These are phyloP conservation scores for Oligia fasciuncula DNA, from an alignment of 2,888 invertebrate genomes.

Conservation along the genomic window DNA sequence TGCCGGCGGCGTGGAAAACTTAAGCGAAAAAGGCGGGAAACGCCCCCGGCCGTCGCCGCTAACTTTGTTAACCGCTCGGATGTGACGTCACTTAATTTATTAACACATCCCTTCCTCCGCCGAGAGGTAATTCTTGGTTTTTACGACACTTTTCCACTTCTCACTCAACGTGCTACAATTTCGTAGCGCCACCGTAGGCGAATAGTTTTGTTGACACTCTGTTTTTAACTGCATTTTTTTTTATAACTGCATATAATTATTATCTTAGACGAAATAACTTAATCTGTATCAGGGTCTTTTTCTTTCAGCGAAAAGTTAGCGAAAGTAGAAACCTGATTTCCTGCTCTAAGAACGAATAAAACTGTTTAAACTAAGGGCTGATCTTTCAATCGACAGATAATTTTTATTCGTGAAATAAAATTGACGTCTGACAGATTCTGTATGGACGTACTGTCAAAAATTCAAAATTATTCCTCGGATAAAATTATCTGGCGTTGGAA, in stretches of 20 bases:
- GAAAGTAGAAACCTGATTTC: background rate
- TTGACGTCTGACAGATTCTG: too few relatives aligned
- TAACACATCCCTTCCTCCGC: constrained; percentile 85
- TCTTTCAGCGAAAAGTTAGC: background rate
- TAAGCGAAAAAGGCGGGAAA: constrained; percentile 88
- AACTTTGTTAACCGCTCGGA: constrained; percentile 86
- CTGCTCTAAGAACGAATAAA: background rate
- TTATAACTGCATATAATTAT: background rate
- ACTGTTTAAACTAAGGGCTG: background rate
- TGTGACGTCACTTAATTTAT: constrained; percentile 90
- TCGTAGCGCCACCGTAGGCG: constrained; percentile 62
- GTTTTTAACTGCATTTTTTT: constrained; percentile 25
- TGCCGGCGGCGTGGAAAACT: constrained; percentile 90
- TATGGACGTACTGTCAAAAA: too few relatives aligned
- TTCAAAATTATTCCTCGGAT: too few relatives aligned
- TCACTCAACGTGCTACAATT: constrained; percentile 78
- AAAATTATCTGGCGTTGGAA: too few relatives aligned
- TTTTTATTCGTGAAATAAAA: too few relatives aligned
- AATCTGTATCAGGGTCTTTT: background rate
- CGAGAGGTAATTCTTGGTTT: constrained; percentile 79
- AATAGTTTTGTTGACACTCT: constrained; percentile 56
- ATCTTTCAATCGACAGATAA: too few relatives aligned
- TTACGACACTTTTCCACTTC: constrained; percentile 84
- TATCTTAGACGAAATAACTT: background rate
- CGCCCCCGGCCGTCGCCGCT: constrained; percentile 85